A percentile compares a stretch with the other conserved stretches of the same genome.
Evolutionary conservation across 2,113 vertebrate species (phyloP).

Genomic region (Amphiprion ocellaris): DNA sequence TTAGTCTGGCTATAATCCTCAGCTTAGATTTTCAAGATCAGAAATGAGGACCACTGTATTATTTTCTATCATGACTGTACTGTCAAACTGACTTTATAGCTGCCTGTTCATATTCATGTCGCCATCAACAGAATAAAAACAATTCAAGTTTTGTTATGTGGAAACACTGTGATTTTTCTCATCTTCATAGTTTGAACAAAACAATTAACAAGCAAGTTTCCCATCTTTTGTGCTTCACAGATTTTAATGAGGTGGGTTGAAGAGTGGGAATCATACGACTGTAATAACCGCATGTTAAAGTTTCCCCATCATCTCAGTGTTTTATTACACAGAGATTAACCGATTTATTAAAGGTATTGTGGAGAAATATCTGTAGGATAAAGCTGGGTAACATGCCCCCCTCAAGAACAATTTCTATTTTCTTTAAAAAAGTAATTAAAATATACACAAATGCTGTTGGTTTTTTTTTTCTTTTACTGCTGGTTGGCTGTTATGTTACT

Average conservation of each 20-base stretch:
- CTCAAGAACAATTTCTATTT: too few species aligned
- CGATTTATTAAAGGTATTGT: neutral
- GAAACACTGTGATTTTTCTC: conserved; percentile 18
- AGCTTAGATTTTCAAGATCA: conserved; percentile 43
- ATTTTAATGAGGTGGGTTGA: conserved; percentile 18
- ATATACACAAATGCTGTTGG: too few species aligned
- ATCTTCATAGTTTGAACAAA: neutral
- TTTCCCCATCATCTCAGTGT: neutral
- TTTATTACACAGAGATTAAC: neutral
- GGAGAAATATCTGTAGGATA: neutral
- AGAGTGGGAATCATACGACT: neutral
- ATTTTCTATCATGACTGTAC: conserved; percentile 42
- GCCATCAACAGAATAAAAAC: conserved; percentile 36
- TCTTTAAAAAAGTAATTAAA: too few species aligned
- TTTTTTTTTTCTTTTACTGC: too few species aligned
- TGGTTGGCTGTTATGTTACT: too few species aligned
- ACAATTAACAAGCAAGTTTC: neutral
- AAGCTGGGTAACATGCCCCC: too few species aligned
- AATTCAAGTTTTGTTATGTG: conserved; percentile 25
- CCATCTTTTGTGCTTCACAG: neutral
- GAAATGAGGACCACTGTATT: conserved; percentile 16
- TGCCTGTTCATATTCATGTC: conserved; percentile 46
- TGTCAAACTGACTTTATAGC: conserved; percentile 36
- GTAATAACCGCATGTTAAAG: neutral
- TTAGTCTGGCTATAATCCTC: conserved; percentile 5